phyloP scores from a whole-genome alignment of 2,888 invertebrate genomes.

The Geotrupes spiniger region DNA sequence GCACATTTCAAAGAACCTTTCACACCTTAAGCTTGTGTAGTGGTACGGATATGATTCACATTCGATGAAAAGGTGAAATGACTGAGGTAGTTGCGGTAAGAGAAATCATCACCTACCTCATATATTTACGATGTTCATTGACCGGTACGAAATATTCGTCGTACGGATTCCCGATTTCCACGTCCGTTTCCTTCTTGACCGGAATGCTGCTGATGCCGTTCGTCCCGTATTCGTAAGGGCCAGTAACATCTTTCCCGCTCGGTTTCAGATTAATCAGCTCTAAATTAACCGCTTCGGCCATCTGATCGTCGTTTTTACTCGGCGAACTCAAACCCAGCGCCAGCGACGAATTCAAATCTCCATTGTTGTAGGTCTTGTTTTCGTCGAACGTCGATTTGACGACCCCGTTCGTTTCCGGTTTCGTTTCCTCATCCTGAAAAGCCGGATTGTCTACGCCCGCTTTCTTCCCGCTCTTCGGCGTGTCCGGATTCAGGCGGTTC shows the following conservation, averaged over 20 bases:
- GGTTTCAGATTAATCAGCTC: conserved; percentile 75
- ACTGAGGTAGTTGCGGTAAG: no score
- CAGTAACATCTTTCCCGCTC: conserved; percentile 57
- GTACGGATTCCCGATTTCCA: conserved; percentile 68
- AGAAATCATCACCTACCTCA: conserved; percentile 60
- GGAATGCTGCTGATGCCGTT: conserved; percentile 52
- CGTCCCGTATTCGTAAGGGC: conserved; percentile 48
- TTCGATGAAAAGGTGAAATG: no score
- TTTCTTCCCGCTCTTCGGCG: conserved; percentile 34
- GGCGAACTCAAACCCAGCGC: conserved; percentile 37
- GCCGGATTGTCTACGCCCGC: conserved; percentile 53
- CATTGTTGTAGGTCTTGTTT: conserved; percentile 43
- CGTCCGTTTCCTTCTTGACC: conserved; percentile 64
- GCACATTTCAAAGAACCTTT: no score
- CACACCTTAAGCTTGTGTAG: no score
- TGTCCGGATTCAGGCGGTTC: conserved; percentile 41
- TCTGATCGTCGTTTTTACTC: conserved; percentile 40
- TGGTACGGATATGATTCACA: no score
- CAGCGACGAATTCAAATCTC: conserved; percentile 40
- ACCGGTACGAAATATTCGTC: conserved; percentile 84
- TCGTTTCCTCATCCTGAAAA: conserved; percentile 47
- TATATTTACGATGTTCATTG: conserved; percentile 80
- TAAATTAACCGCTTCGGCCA: conserved; percentile 71
- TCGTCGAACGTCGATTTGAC: conserved; percentile 44
- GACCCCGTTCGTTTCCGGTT: conserved; percentile 50